Evolutionary conservation across 1,140 invertebrate species (phyloP).

Genomic region (Spodoptera litura): DNA sequence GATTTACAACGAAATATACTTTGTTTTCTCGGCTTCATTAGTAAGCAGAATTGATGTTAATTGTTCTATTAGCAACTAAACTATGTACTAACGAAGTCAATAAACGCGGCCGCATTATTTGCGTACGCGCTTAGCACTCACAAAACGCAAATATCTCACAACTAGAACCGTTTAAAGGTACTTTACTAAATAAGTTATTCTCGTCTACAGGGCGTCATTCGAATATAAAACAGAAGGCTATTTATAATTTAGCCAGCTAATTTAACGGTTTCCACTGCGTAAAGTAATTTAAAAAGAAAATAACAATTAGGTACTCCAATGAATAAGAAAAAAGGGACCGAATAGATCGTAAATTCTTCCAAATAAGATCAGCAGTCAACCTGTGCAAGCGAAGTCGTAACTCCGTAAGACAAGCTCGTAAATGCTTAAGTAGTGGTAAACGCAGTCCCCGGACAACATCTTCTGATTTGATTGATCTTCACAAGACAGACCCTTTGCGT

Average conservation of each 20-base stretch:
- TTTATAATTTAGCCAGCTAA: conserved; percentile 34
- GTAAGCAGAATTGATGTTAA: conserved; percentile 44
- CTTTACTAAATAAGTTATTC: conserved; percentile 31
- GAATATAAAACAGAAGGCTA: conserved; percentile 31
- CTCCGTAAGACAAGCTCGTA: conserved; percentile 72
- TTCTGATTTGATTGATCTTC: conserved; percentile 82
- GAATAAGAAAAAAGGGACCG: conserved; percentile 58
- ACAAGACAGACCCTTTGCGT: conserved; percentile 63
- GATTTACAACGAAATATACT: background rate
- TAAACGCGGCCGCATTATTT: conserved; percentile 31
- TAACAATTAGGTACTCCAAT: conserved; percentile 56
- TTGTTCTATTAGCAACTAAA: conserved; percentile 48
- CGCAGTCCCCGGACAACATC: conserved; percentile 63
- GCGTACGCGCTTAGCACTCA: conserved; percentile 26
- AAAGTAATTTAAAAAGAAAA: conserved; percentile 48
- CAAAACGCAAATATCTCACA: conserved; percentile 26
- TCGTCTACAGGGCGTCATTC: conserved; percentile 2
- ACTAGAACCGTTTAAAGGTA: conserved; percentile 1
- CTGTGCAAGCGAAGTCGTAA: conserved; percentile 68
- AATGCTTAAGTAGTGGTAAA: conserved; percentile 74
- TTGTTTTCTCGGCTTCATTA: conserved; percentile 38
- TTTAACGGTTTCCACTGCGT: conserved; percentile 19
- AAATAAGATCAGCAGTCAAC: conserved; percentile 64
- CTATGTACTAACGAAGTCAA: conserved; percentile 43
- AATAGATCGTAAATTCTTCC: conserved; percentile 57